A percentile compares a stretch with the other conserved stretches of the same genome.
These are phyloP conservation scores for Neoseiulus cucumeris DNA, from an alignment of 1,140 invertebrate genomes.

Conservation along the genomic window DNA sequence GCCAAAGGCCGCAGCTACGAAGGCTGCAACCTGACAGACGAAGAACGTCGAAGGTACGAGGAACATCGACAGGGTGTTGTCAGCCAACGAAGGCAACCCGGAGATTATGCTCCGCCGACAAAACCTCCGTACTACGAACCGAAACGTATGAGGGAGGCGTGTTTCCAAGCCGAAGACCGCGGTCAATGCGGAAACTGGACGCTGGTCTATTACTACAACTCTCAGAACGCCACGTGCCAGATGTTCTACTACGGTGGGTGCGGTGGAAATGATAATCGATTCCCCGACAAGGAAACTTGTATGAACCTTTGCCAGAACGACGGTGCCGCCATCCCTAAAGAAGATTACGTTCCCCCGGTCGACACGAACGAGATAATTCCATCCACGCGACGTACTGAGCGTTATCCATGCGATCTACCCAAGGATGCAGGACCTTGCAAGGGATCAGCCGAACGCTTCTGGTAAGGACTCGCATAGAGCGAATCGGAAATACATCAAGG, in stretches of 20 bases:
- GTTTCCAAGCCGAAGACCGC: conserved; percentile 47
- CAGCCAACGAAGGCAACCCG: conserved; percentile 23
- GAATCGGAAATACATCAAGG: not conserved
- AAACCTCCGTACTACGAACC: not conserved
- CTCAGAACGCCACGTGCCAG: conserved; percentile 35
- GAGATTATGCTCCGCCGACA: not conserved
- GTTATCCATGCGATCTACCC: conserved; percentile 46
- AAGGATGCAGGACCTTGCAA: conserved; percentile 61
- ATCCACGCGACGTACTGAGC: not conserved
- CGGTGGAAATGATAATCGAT: conserved; percentile 70
- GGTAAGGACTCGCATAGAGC: not conserved
- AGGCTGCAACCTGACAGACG: conserved; percentile 19
- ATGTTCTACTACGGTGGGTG: conserved; percentile 41
- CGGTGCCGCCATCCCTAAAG: not conserved
- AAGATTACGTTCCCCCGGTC: not conserved
- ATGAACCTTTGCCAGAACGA: conserved; percentile 41
- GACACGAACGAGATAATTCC: not conserved
- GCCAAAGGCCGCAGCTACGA: conserved; percentile 34
- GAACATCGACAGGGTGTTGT: not conserved
- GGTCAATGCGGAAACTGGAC: conserved; percentile 61
- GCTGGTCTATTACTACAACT: conserved; percentile 54
- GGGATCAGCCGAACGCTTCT: conserved; percentile 25
- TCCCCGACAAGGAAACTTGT: conserved; percentile 52
- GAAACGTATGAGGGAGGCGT: conserved; percentile 34
- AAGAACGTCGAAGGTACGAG: not conserved